Base-by-base conservation (phyloP, 2,113 vertebrate species). In the Lamprologus speciosus region DNA sequence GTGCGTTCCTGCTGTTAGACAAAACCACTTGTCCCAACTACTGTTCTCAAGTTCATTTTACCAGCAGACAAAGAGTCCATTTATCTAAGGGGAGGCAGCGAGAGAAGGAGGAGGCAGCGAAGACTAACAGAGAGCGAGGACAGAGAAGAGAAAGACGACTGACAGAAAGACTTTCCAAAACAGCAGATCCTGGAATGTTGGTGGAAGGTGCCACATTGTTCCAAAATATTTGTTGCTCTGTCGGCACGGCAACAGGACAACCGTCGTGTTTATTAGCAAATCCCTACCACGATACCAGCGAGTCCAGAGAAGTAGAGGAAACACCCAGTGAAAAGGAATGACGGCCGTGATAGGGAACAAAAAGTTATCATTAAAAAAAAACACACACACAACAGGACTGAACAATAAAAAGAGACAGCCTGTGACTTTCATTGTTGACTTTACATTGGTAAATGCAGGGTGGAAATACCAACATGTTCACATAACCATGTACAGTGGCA, bases 171-270 rank as follows among this genome's bases (percentile, higher is more conserved):
- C 94, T 95, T 97, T 97, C 97, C 96, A 97, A 97, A 97, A 97
- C 97, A 97, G 96, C 97, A 95, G 96, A 87, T 93, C 93, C 95
- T 96, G 97, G 96, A 97, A 96, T 97, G 97, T 97, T 94, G 93
- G 95, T 95, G 95, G 96, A 98, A 97, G 97, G 98, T 97, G 97
- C 97, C 96, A 97, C 97, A 96, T 96, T 96, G 95, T 90, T 97
- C 94, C 94, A 97, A 97, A 68, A 97, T 98, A 97, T 98, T 99
- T 99, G 98, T 98, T 98, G 95, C 95, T 96, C 63, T 85, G 95
- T 98, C 95, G 95, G 96, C 97, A 96, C 85, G 93, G 97, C 95
- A 98, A 98, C 97, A 80, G 88, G 86, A 90, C 95, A 95, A 95
- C 94, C 91, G 92, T 93, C 90, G 63, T 89, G 88, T 96, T 96